Percentiles rank a stretch among this genome's conserved stretches.
Evolutionary conservation across 2,113 vertebrate species (phyloP).

Genomic region (Rhynchomys soricoides): DNA sequence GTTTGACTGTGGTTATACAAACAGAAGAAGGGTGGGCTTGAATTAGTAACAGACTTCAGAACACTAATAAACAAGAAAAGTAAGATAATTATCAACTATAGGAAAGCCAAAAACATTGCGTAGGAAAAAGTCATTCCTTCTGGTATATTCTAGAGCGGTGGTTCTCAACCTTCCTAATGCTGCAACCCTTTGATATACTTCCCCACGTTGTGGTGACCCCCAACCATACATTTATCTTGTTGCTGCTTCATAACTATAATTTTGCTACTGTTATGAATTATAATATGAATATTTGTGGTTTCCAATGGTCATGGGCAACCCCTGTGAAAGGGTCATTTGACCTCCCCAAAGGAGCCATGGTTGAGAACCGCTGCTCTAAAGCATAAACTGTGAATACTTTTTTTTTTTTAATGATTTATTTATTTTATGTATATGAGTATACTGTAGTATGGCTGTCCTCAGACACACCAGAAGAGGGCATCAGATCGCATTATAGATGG

Average conservation of each 20-base stretch:
- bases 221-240: background rate
- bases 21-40: background rate
- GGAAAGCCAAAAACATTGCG: background rate
- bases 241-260: background rate
- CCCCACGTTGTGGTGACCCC: background rate
- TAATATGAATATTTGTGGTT: background rate
- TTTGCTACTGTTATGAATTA: background rate
- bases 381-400: background rate
- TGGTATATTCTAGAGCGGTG: background rate
- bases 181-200: background rate
- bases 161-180: background rate
- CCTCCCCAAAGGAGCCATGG: too few relatives aligned
- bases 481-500: too few relatives aligned
- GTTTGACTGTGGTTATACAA: background rate
- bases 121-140: background rate
- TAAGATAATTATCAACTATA: conserved; percentile 7
- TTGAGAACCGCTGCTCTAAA: background rate
- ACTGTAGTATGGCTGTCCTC: too few relatives aligned
- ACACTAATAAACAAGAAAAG: conserved; percentile 5
- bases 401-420: too few relatives aligned
- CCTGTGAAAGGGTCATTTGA: background rate
- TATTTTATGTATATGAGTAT: too few relatives aligned
- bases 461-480: too few relatives aligned
- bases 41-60: background rate
- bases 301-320: background rate